phyloP scores from a whole-genome alignment of 2,888 invertebrate genomes.

The Cephus sareptanus region DNA sequence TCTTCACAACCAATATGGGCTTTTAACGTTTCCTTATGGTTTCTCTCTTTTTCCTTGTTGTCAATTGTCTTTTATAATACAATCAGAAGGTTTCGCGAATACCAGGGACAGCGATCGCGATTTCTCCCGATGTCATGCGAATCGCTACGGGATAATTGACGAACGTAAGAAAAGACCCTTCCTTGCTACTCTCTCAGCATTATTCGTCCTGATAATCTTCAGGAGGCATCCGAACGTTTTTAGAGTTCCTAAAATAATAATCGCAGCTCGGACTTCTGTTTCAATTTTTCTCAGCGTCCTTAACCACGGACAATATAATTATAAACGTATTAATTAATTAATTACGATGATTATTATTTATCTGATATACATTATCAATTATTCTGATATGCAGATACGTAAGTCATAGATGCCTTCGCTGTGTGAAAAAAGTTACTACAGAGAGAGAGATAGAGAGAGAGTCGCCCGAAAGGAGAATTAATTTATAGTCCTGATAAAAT shows the following conservation, averaged over 20 bases:
- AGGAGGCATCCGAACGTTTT: constrained; percentile 26
- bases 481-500: background rate
- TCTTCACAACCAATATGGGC: background rate
- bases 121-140: background rate
- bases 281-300: background rate
- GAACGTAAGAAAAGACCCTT: background rate
- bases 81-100: background rate
- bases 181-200: background rate
- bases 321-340: background rate
- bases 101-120: background rate
- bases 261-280: background rate
- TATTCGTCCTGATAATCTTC: background rate
- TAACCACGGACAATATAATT: background rate
- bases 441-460: background rate
- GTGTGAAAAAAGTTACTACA: background rate
- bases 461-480: background rate
- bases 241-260: constrained; percentile 29
- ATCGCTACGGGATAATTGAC: background rate
- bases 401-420: background rate
- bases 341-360: background rate
- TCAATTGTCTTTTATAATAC: background rate
- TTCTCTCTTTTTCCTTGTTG: background rate
- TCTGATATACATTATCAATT: background rate
- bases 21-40: background rate
- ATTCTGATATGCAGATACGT: background rate